Percentiles rank a stretch among this genome's conserved stretches.
Conservation (phyloP, 2,113 vertebrate species). For the Lepus americanus region DNA sequence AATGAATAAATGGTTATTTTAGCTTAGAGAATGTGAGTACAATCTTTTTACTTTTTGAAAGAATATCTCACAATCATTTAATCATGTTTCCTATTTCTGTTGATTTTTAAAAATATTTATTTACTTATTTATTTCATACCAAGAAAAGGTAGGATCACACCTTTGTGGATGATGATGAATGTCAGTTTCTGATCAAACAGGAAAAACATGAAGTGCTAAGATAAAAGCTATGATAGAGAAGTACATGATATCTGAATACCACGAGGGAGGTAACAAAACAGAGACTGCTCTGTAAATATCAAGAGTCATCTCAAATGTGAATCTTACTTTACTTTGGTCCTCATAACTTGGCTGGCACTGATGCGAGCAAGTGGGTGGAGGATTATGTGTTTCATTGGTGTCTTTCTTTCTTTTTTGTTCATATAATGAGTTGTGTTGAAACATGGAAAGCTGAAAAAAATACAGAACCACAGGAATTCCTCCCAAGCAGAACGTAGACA, state of each 20-base stretch:
- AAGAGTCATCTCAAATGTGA: neutral
- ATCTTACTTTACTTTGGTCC: neutral
- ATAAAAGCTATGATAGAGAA: neutral
- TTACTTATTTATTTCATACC: neutral
- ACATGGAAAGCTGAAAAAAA: neutral
- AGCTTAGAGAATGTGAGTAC: neutral
- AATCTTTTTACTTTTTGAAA: neutral
- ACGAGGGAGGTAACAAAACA: too few species aligned
- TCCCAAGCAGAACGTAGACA: neutral
- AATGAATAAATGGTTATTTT: neutral
- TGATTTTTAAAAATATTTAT: constrained; percentile 1
- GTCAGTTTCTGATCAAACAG: neutral
- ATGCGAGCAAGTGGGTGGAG: neutral
- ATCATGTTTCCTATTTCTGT: neutral
- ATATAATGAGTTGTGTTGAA: neutral
- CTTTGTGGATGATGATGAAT: neutral
- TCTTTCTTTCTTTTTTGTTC: neutral
- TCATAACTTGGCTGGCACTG: neutral
- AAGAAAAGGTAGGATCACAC: neutral
- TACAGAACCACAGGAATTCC: neutral
- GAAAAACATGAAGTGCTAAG: neutral
- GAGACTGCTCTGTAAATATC: neutral
- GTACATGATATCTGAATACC: neutral
- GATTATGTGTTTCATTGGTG: neutral
- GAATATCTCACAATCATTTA: neutral